Evolutionary conservation across 1,140 invertebrate species (phyloP), one percentile per base, ranked within the genome.

Genomic region (Cyrtorhinus lividipennis): DNA sequence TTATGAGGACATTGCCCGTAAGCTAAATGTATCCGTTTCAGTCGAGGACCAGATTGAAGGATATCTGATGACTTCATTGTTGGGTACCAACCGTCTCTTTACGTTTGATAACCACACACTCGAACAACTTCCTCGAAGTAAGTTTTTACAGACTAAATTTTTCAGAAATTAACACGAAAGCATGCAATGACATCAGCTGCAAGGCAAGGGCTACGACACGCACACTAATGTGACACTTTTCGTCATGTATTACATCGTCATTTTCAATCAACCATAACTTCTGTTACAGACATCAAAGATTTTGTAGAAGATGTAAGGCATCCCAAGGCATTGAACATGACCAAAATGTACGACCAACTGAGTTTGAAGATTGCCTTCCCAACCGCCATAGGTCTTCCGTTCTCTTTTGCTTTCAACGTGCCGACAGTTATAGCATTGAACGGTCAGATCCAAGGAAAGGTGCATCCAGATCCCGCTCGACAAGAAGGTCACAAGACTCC

Each of bases 301-400:
- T 10, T 22, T 53, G 48, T 53, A 20, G 20, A 53, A 13, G 48
- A 20, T 15, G 48, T 8, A 5, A 8, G 48, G 20, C 10, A 3
- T 20, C 48, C 48, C 12, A 24, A 73, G 12, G 66, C 73, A 57
- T 71, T 77, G 38, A 76, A 80, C 66, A 76, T 77, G 70, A 64
- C 76, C 20, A 81, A 79, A 67, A 67, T 82, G 0, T 66, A 72
- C 2, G 78, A 77, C 56, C 69, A 73, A 13, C 75, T 77, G 30
- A 74, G 79, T 59, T 67, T 79, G 1, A 75, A 76, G 1, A 67
- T 84, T 1, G 78, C 79, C 70, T 82, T 84, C 74, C 83, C 84
- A 1, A 76, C 80, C 13, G 80, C 78, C 64, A 79, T 75, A 62
- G 84, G 84, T 69, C 73, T 85, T 56, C 83, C 83, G 24, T 83